phyloP scores from a whole-genome alignment of 2,888 invertebrate species.

The Nymphalis urticae region DNA sequence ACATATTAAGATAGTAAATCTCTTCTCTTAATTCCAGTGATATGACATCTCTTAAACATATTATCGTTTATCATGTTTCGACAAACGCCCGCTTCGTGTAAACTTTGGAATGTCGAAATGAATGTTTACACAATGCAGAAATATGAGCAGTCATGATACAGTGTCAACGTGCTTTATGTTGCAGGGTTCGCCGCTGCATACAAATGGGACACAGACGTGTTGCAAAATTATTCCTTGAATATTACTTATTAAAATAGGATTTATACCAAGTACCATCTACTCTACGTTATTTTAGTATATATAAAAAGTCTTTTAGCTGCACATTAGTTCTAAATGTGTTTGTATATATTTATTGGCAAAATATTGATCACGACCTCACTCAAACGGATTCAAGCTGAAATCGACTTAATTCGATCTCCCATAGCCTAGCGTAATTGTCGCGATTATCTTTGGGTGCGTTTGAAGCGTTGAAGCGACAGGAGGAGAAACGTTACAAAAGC shows the following conservation, averaged over 20 bases:
- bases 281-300: no score
- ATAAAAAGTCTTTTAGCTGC: no score
- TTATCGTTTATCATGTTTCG: neutral
- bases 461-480: no score
- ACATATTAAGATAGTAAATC: no score
- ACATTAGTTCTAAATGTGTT: no score
- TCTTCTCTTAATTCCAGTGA: neutral
- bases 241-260: neutral
- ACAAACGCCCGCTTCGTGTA: neutral
- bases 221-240: neutral
- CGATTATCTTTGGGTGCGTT: no score
- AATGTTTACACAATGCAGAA: constrained; percentile 26
- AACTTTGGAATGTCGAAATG: constrained; percentile 22
- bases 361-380: no score
- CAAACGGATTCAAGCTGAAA: no score
- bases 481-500: no score
- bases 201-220: constrained; percentile 12
- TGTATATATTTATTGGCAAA: no score
- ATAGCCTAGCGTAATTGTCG: no score
- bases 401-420: no score
- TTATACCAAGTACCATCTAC: neutral
- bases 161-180: constrained; percentile 25
- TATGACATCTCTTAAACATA: neutral
- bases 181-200: constrained; percentile 17
- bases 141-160: constrained; percentile 26